Evolutionary conservation across 2,113 vertebrate genomes (phyloP).

Genomic region (Microtus richardsoni): DNA sequence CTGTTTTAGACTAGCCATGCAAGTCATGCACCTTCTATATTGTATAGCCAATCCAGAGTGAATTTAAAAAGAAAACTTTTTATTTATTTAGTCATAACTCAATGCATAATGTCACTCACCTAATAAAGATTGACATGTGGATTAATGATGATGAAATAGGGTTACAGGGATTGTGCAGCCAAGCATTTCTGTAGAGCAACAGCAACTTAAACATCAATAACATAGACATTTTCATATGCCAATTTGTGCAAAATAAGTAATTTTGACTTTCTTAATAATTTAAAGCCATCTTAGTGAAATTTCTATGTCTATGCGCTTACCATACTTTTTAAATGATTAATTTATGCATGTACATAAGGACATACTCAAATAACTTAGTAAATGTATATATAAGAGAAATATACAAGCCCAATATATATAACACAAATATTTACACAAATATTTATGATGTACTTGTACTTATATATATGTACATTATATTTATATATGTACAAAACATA

Average conservation of each 20-base stretch:
- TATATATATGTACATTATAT: background rate
- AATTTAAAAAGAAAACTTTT: slow-evolving; percentile 6
- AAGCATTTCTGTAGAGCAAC: slow-evolving; percentile 65
- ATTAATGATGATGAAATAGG: slow-evolving; percentile 69
- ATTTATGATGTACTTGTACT: background rate
- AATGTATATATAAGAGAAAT: background rate
- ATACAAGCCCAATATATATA: background rate
- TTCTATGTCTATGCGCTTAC: background rate
- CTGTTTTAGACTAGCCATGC: background rate
- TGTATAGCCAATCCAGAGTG: background rate
- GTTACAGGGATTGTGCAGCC: slow-evolving; percentile 44
- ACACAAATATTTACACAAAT: background rate
- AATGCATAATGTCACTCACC: slow-evolving; percentile 20
- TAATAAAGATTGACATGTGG: slow-evolving; percentile 64
- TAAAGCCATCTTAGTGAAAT: slow-evolving; percentile 15
- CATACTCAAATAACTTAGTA: background rate
- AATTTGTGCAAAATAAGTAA: slow-evolving; percentile 16
- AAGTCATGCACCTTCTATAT: slow-evolving; percentile 35
- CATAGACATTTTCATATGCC: slow-evolving; percentile 32
- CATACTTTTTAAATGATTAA: background rate
- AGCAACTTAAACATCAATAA: slow-evolving; percentile 55
- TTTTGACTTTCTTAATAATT: slow-evolving; percentile 31
- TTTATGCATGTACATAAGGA: background rate
- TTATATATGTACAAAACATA: background rate
- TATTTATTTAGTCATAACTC: slow-evolving; percentile 41